Evolutionary conservation across 2,888 invertebrate genomes (phyloP), one percentile per base, ranked within the genome.

Genomic region (Griposia aprilina): DNA sequence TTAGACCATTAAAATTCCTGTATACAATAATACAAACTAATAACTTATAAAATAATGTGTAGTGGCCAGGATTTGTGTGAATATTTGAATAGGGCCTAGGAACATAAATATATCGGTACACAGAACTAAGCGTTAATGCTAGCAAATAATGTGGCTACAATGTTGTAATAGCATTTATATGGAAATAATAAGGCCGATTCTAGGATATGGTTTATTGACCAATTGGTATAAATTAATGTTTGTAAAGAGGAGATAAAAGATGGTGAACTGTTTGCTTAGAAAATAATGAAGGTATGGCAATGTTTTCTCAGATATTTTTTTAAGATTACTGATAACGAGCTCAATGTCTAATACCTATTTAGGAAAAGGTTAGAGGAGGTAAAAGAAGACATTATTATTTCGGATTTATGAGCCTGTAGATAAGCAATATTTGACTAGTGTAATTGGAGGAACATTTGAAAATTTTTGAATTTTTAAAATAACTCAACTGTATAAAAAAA

Each of bases 31-130:
- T n/a, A 70, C 55, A 70, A 67, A 52, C 76, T 70, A 79, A 84
- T 87, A 84, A 81, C 74, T 87, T 84, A 74, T 60, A 81, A 76
- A 76, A 84, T 86, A 83, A 84, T 83, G 50, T 26, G 63, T 41
- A 60, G 62, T 41, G 63, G 26, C 65, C 30, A 41, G 13, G 63
- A 86, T 85, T 84, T 86, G 87, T 86, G 80, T 75, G 87, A 72
- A 83, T 86, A 78, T 74, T 68, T 78, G 80, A 80, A 86, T 86
- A 67, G 66, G 41, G n/a, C 45, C n/a, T 41, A 11, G 17, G 15
- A 36, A n/a, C 78, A 74, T 85, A 84, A 84, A 84, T 48, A 85
- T 67, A 59, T 62, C 78, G 4, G 26, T 26, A 30, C 26, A 59
- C n/a, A 67, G 59, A 65, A 71, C n/a, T 62, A 67, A 57, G 84